Base-by-base conservation (phyloP, 23 tunicate species). In the Ciona savignyi region DNA sequence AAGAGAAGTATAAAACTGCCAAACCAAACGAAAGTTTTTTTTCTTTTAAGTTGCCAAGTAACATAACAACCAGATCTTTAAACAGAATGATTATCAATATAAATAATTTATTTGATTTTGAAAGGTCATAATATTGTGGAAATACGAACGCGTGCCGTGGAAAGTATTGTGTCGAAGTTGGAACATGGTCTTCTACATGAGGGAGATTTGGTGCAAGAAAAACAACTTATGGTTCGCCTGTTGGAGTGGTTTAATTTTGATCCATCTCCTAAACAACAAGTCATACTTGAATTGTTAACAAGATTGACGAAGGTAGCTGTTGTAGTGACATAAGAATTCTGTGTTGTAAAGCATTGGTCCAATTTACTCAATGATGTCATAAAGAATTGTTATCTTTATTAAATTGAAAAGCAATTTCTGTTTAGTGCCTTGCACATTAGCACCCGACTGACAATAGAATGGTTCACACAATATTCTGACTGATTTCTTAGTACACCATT, bases 161-260 rank as follows among this genome's bases (percentile, higher is more conserved):
- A 80, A 29, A 91, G 91, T 62, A 76, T 91, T 25, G 15, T 83
- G 25, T 85, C 86, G n/a, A 91, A 91, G 71, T 78, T 91, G 29
- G 85, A 91, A 22, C 97, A 91, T 76, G 97, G 97, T 20, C 67
- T 91, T 1, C 56, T 91, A 2, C 91, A 80, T 71, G 97, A 91
- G 42, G 83, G 78, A 70, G 89, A 91, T 69, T 70, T 91, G 23
- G 91, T 85, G 32, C 97, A 84, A 75, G 97, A 91, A 70, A 76
- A 74, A 26, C 80, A 84, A 26, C 67, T 91, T 1, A 35, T 91
- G 75, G 76, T 91, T 61, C 76, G 85, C 3, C 66, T 91, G 22
- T 67, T 91, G 62, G 91, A 91, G 76, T 91, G 97, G 97, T 91
- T 91, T 60, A 91, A 91, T 67, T 91, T 84, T 75, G 33, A 85